Evolutionary conservation across 2,113 vertebrate species (phyloP).

Genomic region (Reinhardtius hippoglossoides): DNA sequence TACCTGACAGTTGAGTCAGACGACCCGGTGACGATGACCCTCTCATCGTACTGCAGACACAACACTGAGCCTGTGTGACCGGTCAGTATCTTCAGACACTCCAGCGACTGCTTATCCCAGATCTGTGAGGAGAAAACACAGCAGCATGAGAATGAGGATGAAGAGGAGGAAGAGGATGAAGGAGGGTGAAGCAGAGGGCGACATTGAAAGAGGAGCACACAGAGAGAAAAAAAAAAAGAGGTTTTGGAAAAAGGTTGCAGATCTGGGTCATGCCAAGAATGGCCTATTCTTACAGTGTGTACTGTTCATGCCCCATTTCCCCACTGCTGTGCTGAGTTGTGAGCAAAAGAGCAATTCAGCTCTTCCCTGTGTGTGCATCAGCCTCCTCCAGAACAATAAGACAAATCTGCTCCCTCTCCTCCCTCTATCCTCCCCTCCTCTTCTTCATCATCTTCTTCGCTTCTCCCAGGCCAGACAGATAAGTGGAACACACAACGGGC

Average conservation of each 20-base stretch:
- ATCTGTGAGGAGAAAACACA: slow-evolving; percentile 81
- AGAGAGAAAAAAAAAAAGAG: background rate
- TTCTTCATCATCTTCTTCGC: slow-evolving; percentile 22
- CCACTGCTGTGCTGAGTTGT: slow-evolving; percentile 41
- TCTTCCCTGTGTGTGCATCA: slow-evolving; percentile 21
- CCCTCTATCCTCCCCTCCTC: slow-evolving; percentile 6
- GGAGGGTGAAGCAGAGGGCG: slow-evolving; percentile 3
- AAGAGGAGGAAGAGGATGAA: background rate
- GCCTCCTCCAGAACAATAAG: slow-evolving; percentile 53
- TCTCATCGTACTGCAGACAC: slow-evolving; percentile 97
- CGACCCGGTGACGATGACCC: slow-evolving; percentile 98
- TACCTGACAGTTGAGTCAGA: slow-evolving; percentile 99
- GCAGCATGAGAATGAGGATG: background rate
- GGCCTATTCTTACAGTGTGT: slow-evolving; percentile 46
- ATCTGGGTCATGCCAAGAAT: slow-evolving; percentile 66
- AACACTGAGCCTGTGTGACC: slow-evolving; percentile 98
- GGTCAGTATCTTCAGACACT: slow-evolving; percentile 97
- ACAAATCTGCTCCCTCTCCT: slow-evolving; percentile 47
- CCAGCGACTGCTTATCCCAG: slow-evolving; percentile 98
- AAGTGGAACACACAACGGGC: slow-evolving; percentile 49
- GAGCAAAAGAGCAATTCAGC: slow-evolving; percentile 30
- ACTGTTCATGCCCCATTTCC: slow-evolving; percentile 64
- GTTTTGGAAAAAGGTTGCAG: slow-evolving; percentile 46
- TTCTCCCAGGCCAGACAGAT: slow-evolving; percentile 39
- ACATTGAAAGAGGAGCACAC: background rate